Conservation (phyloP, 2,113 vertebrate species). For the Sarotherodon lohbergeri region DNA sequence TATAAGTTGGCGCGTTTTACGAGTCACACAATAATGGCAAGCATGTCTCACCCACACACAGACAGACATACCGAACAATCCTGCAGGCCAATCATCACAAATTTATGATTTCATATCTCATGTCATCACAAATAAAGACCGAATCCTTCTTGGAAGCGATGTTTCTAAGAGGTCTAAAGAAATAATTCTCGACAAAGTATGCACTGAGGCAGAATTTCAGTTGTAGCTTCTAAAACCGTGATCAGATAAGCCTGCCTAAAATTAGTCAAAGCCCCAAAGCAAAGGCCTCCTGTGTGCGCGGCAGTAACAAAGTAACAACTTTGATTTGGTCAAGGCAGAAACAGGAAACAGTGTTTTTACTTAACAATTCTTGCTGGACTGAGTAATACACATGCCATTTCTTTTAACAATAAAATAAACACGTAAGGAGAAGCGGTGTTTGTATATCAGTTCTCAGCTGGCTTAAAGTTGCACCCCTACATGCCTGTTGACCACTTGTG, state of each 20-base stretch:
- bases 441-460: not conserved
- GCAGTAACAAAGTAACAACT: not conserved
- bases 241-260: not conserved
- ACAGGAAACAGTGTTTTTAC: not conserved
- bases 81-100: not conserved
- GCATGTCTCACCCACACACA: not conserved
- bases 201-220: not conserved
- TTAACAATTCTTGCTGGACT: not conserved
- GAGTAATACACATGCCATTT: not conserved
- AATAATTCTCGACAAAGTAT: not conserved
- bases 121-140: not conserved
- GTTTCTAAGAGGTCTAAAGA: not conserved
- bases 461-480: not conserved
- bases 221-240: not conserved
- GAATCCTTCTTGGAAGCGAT: not conserved
- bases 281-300: not conserved
- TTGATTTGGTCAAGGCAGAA: not conserved
- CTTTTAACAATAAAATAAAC: not conserved
- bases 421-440: not conserved
- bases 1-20: not conserved
- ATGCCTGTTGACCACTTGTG: not conserved
- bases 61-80: not conserved
- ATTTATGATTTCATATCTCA: not conserved
- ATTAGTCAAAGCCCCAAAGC: not conserved
- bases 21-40: not conserved